Conservation (phyloP, 2,888 invertebrate species). For the Epiblema foenella region DNA sequence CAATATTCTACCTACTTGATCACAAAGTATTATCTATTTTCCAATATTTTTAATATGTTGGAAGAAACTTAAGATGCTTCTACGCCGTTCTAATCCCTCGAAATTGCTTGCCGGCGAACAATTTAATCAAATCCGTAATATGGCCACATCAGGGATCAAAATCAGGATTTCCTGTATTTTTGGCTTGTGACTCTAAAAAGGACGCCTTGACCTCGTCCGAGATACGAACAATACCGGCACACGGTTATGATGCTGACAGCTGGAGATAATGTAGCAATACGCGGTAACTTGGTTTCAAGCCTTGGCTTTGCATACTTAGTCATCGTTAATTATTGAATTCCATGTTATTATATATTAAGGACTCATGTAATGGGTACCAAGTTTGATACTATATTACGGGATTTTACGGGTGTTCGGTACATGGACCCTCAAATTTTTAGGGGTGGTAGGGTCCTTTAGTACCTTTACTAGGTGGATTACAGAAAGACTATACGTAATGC, state of each 20-base stretch:
- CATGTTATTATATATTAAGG: no score
- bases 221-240: neutral
- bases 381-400: no score
- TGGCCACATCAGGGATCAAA: conserved; percentile 24
- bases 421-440: no score
- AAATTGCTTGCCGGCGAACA: conserved; percentile 2
- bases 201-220: conserved; percentile 20
- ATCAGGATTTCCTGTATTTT: conserved; percentile 42
- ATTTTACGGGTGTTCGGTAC: no score
- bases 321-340: no score
- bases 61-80: neutral
- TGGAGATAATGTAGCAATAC: conserved; percentile 6
- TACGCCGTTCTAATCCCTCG: conserved; percentile 7
- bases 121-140: conserved; percentile 30
- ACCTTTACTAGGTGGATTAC: no score
- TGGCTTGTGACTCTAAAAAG: conserved; percentile 12
- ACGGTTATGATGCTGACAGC: conserved; percentile 16
- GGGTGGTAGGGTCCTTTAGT: no score
- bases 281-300: neutral
- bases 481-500: no score
- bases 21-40: no score
- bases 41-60: neutral
- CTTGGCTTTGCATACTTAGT: no score
- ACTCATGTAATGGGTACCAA: no score
- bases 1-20: no score